A percentile compares a stretch with the other conserved stretches of the same genome.
These are phyloP conservation scores for Cromileptes altivelis DNA, from an alignment of 2,113 vertebrate species.

Conservation along the genomic window DNA sequence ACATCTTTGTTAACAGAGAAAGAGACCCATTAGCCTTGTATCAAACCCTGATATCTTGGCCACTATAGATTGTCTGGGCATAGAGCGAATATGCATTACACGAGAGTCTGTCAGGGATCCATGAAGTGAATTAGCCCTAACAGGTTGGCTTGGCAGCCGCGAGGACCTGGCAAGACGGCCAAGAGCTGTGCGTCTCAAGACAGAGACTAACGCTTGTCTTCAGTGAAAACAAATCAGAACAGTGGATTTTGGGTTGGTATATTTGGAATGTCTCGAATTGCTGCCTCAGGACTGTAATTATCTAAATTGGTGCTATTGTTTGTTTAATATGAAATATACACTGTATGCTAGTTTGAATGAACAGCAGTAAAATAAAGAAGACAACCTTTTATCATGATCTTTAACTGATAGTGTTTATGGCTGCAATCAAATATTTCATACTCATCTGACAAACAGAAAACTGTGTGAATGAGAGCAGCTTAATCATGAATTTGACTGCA, in stretches of 20 bases:
- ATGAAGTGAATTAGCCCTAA: constrained; percentile 62
- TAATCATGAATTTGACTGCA: no score
- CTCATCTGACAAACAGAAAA: no score
- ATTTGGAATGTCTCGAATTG: neutral
- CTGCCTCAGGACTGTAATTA: neutral
- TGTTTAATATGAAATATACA: neutral
- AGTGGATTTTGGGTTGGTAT: neutral
- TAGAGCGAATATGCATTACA: constrained; percentile 57
- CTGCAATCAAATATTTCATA: no score
- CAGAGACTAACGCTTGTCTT: constrained; percentile 27
- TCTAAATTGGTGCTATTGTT: neutral
- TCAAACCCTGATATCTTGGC: constrained; percentile 52
- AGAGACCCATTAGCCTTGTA: constrained; percentile 37
- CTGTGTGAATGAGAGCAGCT: no score
- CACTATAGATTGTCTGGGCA: constrained; percentile 23
- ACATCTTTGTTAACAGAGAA: constrained; percentile 39
- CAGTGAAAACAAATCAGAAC: neutral
- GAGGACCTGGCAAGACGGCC: neutral
- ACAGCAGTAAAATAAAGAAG: neutral
- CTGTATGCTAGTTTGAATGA: neutral
- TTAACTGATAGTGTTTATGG: no score
- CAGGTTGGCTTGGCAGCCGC: constrained; percentile 60
- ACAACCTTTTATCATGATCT: neutral
- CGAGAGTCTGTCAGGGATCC: constrained; percentile 51
- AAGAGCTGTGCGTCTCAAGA: constrained; percentile 36